These are phyloP conservation scores for Pissodes strobi DNA, from an alignment of 1,140 invertebrate species.

Conservation along the genomic window DNA sequence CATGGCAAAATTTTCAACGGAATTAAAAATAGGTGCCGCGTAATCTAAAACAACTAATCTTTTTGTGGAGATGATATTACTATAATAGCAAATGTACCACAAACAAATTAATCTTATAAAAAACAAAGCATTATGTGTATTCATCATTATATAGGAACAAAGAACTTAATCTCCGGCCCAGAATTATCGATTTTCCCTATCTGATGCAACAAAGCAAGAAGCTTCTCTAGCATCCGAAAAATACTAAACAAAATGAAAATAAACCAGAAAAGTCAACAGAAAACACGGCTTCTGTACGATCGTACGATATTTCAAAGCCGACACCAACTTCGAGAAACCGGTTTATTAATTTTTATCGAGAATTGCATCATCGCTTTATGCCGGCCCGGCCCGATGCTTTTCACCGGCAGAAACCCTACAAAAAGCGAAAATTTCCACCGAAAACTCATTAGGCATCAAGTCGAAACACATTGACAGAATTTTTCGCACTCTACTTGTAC, in stretches of 20 bases:
- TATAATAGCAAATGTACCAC: no score
- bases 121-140: no score
- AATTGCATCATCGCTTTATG: constrained; percentile 27
- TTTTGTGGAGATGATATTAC: no score
- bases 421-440: neutral
- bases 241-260: constrained; percentile 5
- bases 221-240: constrained; percentile 11
- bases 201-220: constrained; percentile 16
- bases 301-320: constrained; percentile 22
- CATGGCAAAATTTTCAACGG: no score
- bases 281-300: constrained; percentile 22
- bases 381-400: neutral
- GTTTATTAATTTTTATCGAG: constrained; percentile 33
- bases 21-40: no score
- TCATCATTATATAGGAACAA: no score
- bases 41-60: no score
- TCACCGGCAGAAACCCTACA: neutral
- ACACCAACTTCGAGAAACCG: constrained; percentile 13
- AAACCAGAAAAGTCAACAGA: constrained; percentile 20
- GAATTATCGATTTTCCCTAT: no score
- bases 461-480: neutral
- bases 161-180: no score
- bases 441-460: neutral
- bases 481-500: neutral
- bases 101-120: no score